Percentiles rank a stretch among this genome's conserved stretches.
phyloP scores from a whole-genome alignment of 2,113 vertebrate genomes.

The Callorhinus ursinus region DNA sequence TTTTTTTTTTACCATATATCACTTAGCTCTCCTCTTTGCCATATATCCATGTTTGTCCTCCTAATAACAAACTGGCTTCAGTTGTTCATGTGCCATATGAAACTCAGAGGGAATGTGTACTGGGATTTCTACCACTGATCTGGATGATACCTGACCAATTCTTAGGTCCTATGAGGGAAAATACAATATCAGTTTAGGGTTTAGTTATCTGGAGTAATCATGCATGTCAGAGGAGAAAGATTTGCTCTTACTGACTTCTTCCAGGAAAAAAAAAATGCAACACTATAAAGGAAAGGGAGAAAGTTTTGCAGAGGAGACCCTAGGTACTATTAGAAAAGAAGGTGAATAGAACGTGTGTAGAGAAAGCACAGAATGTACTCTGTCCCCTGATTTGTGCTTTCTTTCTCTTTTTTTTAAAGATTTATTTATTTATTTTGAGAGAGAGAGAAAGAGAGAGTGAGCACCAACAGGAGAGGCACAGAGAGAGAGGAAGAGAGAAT shows the following conservation, averaged over 20 bases:
- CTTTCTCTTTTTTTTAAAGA: not conserved
- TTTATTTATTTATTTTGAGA: not conserved
- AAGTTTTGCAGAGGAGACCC: not conserved
- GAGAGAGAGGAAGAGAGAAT: not conserved
- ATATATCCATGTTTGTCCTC: not conserved
- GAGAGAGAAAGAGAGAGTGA: not conserved
- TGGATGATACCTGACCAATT: not conserved
- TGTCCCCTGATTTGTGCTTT: not conserved
- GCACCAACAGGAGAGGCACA: not conserved
- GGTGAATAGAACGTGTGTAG: too few relatives aligned
- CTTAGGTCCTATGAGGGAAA: not conserved
- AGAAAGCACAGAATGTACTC: not conserved
- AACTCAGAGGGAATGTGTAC: not conserved
- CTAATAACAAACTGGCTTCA: not conserved
- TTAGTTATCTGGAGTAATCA: not conserved
- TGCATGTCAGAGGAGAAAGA: not conserved
- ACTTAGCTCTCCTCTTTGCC: not conserved
- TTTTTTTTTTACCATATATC: not conserved
- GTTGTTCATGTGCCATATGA: not conserved
- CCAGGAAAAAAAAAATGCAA: not conserved
- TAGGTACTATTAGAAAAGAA: not conserved
- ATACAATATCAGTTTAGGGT: not conserved
- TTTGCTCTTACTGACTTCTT: not conserved
- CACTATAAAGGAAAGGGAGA: not conserved
- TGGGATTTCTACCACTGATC: not conserved